Base-by-base conservation (phyloP, 2,113 vertebrate species). In the Dromas ardeola region DNA sequence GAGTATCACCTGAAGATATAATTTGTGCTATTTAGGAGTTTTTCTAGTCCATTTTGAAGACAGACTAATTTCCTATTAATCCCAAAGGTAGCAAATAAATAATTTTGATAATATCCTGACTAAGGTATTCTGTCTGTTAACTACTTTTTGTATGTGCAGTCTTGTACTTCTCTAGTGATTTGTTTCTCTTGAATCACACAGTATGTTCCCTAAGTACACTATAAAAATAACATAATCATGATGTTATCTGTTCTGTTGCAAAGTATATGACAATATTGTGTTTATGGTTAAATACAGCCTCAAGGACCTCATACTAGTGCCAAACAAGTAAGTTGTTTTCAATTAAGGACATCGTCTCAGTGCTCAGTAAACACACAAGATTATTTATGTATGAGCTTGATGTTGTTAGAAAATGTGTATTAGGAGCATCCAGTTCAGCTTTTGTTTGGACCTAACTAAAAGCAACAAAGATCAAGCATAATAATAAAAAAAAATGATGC, bases 381-480 rank as follows among this genome's bases (percentile, higher is more conserved):
- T 98, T 97, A 96, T 96, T 98, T 97, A 98, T 97, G 80, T 77
- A 97, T 97, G 95, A 98, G 76, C 17, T 96, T 96, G 71, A 77
- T 92, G 71, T 27, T 91, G 53, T 92, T 94, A 90, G 66, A 81
- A 96, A 96, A 96, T 79, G 49, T 8, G 17, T 81, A 87, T 91
- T 96, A 95, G 62, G 74, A 95, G 53, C 81, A 95, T 95, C 53
- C 69, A 85, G 62, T 84, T 94, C 95, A 93, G 77, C 86, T 94
- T 97, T 90, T 62, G 50, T 78, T 81, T 88, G 83, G 58, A 66
- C 49, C 70, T 74, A 94, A 96, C 63, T 59, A 71, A 85, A 90
- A 96, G 9, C 22, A 96, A 86, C 15, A 45, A 88, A 90, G 86
- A 97, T n/a, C 16, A 95, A 98, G 55, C 70, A 84, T 62, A 96